Base-by-base conservation (phyloP, 2,888 invertebrate species). In the Mactromeris polynyma region DNA sequence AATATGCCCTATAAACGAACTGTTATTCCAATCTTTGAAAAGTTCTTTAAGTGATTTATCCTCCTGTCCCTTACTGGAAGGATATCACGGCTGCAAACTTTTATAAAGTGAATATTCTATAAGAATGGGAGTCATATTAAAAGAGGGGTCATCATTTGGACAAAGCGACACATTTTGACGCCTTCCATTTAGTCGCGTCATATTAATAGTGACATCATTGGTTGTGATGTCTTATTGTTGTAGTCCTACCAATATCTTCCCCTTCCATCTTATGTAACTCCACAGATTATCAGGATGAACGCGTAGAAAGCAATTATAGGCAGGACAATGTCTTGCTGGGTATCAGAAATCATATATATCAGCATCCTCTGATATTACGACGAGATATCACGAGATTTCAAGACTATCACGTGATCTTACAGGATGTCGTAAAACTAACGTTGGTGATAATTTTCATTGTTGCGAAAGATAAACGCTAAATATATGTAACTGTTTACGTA, bases 401-500 rank as follows among this genome's bases (percentile, higher is more conserved):
- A 36, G 73, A 73, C 73, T 73, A 73, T 73, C 73, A 73, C 73
- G 36, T 73, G 73, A 73, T 73, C 17, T 73, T 73, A 26, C 26
- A 73, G 33, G 73, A 73, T 33, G 73, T 73, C 73, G 73, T 73
- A 73, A 73, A 73, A 19, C 14, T 17, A 17, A 33, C 2, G 11
- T 73, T 11, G 73, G 73, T 73, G 33, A 73, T 73, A 73, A 19
- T 36, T 73, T 73, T 84, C 46, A 79, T 84, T 84, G 84, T 84
- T 40, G 51, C 77, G 26, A 38, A 73, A 73, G n/a, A 42, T 69
- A 38, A 38, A 73, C 73, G 69, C 31, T 83, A 73, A 73, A 73
- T 73, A 83, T 73, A 82, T 36, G 26, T 80, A 31, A 36, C 38
- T n/a, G 31, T 84, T 78, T 54, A 78, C 84, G 31, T 36, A 78